Evolutionary conservation across 1,140 invertebrate genomes (phyloP).

Genomic region (Chironomus tepperi): DNA sequence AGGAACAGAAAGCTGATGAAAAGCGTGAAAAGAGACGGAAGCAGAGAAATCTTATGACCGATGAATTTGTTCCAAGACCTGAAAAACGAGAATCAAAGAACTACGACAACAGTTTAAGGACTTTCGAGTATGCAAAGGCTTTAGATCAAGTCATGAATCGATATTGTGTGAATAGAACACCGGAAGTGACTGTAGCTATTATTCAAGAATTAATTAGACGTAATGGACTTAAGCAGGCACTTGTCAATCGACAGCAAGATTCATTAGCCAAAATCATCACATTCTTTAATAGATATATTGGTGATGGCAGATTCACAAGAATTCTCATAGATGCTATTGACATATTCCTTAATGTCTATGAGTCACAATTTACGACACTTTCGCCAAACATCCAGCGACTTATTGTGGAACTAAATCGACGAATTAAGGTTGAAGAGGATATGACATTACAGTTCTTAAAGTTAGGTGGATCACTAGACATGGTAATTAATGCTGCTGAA

Average conservation of each 20-base stretch:
- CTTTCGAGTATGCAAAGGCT: constrained; percentile 75
- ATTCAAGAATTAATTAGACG: constrained; percentile 76
- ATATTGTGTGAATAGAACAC: constrained; percentile 52
- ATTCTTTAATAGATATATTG: constrained; percentile 68
- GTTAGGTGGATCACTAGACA: constrained; percentile 59
- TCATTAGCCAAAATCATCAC: constrained; percentile 56
- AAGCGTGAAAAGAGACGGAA: constrained; percentile 28
- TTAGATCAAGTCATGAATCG: constrained; percentile 60
- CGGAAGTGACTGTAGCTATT: constrained; percentile 67
- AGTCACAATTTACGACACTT: constrained; percentile 47
- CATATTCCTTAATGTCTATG: constrained; percentile 65
- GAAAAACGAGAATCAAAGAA: constrained; percentile 43
- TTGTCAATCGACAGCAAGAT: constrained; percentile 58
- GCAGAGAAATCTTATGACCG: constrained; percentile 35
- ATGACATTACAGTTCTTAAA: constrained; percentile 50
- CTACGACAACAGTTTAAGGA: constrained; percentile 64
- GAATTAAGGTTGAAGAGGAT: constrained; percentile 56
- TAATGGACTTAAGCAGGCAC: constrained; percentile 59
- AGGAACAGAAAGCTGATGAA: constrained; percentile 39
- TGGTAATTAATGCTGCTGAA: constrained; percentile 52
- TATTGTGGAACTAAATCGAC: constrained; percentile 49
- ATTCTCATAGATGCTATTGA: constrained; percentile 64
- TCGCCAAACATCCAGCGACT: constrained; percentile 48
- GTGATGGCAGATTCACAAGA: constrained; percentile 62
- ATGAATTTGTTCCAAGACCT: constrained; percentile 45